phyloP scores from a whole-genome alignment of 2,888 invertebrate genomes.

The Cyclophora punctaria region DNA sequence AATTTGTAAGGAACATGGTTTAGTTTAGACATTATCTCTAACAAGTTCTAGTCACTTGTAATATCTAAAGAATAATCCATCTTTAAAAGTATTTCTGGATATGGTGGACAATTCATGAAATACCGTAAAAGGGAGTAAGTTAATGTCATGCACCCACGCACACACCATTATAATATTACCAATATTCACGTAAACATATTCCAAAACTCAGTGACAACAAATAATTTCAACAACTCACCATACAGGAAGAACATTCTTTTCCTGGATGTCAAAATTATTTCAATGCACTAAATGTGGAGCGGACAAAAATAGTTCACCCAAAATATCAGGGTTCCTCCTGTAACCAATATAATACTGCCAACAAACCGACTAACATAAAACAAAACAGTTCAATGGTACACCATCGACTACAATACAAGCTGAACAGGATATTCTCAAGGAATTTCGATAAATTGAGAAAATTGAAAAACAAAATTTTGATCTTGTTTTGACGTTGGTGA shows the following conservation, averaged over 20 bases:
- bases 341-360: constrained; percentile 14
- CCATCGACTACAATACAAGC: background rate
- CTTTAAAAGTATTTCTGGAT: too few relatives aligned
- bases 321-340: constrained; percentile 48
- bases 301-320: constrained; percentile 73
- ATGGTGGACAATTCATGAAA: too few relatives aligned
- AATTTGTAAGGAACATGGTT: too few relatives aligned
- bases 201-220: background rate
- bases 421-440: constrained; percentile 4
- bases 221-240: constrained; percentile 38
- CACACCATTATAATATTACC: too few relatives aligned
- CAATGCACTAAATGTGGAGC: constrained; percentile 68
- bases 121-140: too few relatives aligned
- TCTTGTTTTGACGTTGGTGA: constrained; percentile 62
- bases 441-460: constrained; percentile 28
- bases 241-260: constrained; percentile 64
- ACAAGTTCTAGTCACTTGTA: too few relatives aligned
- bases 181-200: too few relatives aligned
- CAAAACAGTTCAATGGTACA: too few relatives aligned
- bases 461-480: constrained; percentile 47
- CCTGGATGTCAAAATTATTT: constrained; percentile 68
- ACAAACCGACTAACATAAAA: background rate
- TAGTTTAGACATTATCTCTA: too few relatives aligned
- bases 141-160: too few relatives aligned
- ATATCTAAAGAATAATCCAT: too few relatives aligned